Evolutionary conservation across 1,140 invertebrate species (phyloP).

Genomic region (Lepidurus packardi): DNA sequence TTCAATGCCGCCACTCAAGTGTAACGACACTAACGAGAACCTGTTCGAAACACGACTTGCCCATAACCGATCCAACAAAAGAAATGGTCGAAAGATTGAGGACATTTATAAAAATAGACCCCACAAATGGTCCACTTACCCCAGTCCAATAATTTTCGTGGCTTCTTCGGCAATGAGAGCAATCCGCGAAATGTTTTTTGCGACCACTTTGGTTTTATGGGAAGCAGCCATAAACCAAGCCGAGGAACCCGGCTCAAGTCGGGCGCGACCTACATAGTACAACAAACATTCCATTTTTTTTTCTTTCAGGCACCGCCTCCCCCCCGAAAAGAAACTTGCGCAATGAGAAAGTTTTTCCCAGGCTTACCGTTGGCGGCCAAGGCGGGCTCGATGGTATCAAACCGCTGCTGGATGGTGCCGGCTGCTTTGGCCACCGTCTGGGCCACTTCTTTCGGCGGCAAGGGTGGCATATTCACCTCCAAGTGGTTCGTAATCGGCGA

Average conservation of each 20-base stretch:
- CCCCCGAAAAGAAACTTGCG: background rate
- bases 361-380: conserved; percentile 38
- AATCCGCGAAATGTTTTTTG: conserved; percentile 49
- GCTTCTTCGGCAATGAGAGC: conserved; percentile 52
- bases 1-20: no score
- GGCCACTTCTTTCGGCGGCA: conserved; percentile 43
- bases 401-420: conserved; percentile 41
- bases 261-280: conserved; percentile 41
- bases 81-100: no score
- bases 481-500: conserved; percentile 39
- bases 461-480: conserved; percentile 42
- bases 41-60: no score
- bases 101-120: background rate
- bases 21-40: no score
- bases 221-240: conserved; percentile 53
- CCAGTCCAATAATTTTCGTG: conserved; percentile 48
- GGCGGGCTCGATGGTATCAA: conserved; percentile 43
- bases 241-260: conserved; percentile 45
- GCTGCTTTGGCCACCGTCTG: conserved; percentile 42
- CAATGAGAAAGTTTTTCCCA: conserved; percentile 38
- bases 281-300: background rate
- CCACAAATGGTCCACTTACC: conserved; percentile 43
- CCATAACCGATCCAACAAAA: no score
- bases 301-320: background rate
- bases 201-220: conserved; percentile 45